These are phyloP conservation scores for Orgyia antiqua DNA, from an alignment of 2,888 invertebrate genomes.

Conservation along the genomic window DNA sequence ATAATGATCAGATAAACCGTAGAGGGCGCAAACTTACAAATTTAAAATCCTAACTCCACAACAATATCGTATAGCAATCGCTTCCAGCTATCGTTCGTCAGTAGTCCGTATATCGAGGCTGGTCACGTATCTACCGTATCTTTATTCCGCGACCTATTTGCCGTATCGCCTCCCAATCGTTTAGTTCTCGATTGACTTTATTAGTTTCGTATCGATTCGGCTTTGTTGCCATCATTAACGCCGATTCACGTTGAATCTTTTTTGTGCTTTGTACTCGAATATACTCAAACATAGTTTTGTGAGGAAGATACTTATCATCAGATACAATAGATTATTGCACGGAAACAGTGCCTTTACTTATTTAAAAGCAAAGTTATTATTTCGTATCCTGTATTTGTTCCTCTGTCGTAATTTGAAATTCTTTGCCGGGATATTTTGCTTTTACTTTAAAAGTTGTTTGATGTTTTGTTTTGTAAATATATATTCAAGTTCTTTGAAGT, in stretches of 20 bases:
- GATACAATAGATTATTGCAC: too few relatives aligned
- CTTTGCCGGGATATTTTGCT: too few relatives aligned
- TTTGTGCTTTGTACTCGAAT: constrained; percentile 22
- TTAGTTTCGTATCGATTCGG: constrained; percentile 35
- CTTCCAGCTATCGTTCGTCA: constrained; percentile 26
- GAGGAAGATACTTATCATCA: constrained; percentile 16
- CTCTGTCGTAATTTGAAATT: too few relatives aligned
- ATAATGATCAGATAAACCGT: constrained; percentile 9
- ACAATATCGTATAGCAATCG: constrained; percentile 20
- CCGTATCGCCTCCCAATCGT: constrained; percentile 36
- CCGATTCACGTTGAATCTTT: constrained; percentile 26
- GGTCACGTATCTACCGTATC: constrained; percentile 35
- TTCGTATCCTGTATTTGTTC: too few relatives aligned
- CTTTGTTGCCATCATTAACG: constrained; percentile 32
- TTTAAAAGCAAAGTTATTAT: too few relatives aligned
- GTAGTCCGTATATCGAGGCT: constrained; percentile 28
- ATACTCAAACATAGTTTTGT: constrained; percentile 15
- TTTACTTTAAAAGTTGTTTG: too few relatives aligned
- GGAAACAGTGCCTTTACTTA: too few relatives aligned
- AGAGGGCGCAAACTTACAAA: constrained; percentile 23
- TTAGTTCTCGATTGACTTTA: constrained; percentile 36
- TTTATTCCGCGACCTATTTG: constrained; percentile 35
- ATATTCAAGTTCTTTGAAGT: too few relatives aligned
- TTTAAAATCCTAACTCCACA: constrained; percentile 22
- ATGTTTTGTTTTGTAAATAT: too few relatives aligned